A percentile compares a stretch with the other conserved stretches of the same genome.
Conservation (phyloP, 2,888 invertebrate genomes). For the Coremacera marginata region DNA sequence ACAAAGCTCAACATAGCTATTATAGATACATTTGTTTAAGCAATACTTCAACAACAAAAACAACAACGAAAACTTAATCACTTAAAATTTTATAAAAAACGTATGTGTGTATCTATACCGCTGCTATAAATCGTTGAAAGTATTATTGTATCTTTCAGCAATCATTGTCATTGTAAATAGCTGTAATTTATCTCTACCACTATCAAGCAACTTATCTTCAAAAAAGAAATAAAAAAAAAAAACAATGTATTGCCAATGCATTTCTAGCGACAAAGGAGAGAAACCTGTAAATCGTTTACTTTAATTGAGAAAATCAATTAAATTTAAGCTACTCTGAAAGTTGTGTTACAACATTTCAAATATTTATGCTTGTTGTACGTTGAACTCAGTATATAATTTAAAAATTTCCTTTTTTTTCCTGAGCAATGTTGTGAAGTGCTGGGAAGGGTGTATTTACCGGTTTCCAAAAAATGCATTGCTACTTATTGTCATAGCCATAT, state of each 20-base stretch:
- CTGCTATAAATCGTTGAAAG: not conserved
- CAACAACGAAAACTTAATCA: not conserved
- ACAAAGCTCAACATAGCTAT: not conserved
- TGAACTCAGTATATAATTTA: not conserved
- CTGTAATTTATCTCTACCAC: not conserved
- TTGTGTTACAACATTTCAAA: constrained; percentile 3
- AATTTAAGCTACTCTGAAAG: not conserved
- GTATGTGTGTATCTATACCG: not conserved
- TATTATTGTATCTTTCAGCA: not conserved
- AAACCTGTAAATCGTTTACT: constrained; percentile 29
- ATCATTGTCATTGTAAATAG: constrained; percentile 5
- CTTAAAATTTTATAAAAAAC: not conserved
- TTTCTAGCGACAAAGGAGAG: not conserved
- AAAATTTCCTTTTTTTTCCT: not conserved
- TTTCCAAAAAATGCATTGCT: too few relatives aligned
- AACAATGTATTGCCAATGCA: too few relatives aligned
- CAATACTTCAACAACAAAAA: not conserved
- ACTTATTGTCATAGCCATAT: too few relatives aligned
- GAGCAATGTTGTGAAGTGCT: not conserved
- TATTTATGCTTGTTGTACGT: constrained; percentile 13
- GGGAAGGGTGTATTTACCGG: too few relatives aligned
- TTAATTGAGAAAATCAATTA: constrained; percentile 21
- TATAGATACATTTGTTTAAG: not conserved
- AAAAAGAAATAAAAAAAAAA: not conserved
- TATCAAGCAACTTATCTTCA: not conserved